Percentiles rank a stretch among this genome's conserved stretches.
These are phyloP conservation scores for Mesorhabditis sp. DNA, from an alignment of 2,888 invertebrate genomes.

Conservation along the genomic window DNA sequence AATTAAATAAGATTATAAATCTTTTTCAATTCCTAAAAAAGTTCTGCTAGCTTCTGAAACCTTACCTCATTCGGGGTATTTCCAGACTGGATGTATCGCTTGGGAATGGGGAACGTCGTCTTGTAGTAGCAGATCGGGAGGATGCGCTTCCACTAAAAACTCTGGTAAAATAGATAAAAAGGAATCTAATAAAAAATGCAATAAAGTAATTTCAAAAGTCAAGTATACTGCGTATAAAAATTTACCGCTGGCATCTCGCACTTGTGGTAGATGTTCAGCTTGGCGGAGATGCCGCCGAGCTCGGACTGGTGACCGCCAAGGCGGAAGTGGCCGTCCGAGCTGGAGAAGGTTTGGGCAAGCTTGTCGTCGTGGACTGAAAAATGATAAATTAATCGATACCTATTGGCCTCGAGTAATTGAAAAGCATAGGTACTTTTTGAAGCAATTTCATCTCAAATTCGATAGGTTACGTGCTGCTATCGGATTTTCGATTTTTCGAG, in stretches of 20 bases:
- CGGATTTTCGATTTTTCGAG: background rate
- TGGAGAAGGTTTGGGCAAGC: background rate
- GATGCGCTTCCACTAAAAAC: background rate
- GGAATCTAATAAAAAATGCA: background rate
- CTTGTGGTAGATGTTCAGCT: conserved; percentile 6
- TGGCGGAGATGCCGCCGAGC: conserved; percentile 1
- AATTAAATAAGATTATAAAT: background rate
- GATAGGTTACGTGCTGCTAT: background rate
- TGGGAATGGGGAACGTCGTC: background rate
- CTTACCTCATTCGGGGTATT: background rate
- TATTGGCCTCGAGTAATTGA: too few species aligned
- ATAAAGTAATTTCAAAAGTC: too few species aligned
- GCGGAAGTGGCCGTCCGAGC: background rate
- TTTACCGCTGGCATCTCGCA: background rate
- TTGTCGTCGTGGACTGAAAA: conserved; percentile 1
- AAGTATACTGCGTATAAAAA: background rate
- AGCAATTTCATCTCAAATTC: too few species aligned
- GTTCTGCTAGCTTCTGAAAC: background rate
- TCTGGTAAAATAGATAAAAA: background rate
- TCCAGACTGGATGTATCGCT: background rate
- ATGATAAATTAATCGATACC: background rate
- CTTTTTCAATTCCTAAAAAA: too few species aligned
- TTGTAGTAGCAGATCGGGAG: conserved; percentile 5
- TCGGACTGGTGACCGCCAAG: background rate
- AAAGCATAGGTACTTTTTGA: too few species aligned